Conservation (phyloP, 30 jellyfish, hydroid and myxozoan genomes). For the Clytia hemisphaerica region DNA sequence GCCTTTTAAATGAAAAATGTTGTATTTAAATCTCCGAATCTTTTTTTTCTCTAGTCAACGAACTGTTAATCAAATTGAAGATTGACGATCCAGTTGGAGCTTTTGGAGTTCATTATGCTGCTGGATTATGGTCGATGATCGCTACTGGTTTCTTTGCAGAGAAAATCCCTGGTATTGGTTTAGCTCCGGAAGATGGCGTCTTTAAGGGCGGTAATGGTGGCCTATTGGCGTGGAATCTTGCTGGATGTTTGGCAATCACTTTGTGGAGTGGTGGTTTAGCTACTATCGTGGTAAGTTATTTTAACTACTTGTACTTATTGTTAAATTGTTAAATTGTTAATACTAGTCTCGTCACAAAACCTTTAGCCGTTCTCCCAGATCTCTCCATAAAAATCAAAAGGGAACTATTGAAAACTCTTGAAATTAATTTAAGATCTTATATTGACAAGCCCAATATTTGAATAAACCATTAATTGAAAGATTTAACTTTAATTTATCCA, state of each 20-base stretch:
- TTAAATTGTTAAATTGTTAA: too few species aligned
- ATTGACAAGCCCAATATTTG: too few species aligned
- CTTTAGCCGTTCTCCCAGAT: too few species aligned
- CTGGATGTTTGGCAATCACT: constrained; percentile 42
- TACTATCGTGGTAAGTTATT: constrained; percentile 47
- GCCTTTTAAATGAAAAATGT: background rate
- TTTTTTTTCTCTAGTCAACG: background rate
- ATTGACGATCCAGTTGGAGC: constrained; percentile 97
- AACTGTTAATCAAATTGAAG: background rate
- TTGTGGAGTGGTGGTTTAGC: constrained; percentile 59
- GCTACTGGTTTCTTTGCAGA: constrained; percentile 85
- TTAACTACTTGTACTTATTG: too few species aligned
- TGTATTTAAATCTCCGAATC: background rate
- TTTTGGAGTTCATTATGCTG: constrained; percentile 60
- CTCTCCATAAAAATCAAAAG: too few species aligned
- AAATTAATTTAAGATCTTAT: too few species aligned
- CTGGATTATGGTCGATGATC: constrained; percentile 81
- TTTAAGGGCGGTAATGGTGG: constrained; percentile 51
- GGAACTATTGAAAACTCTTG: too few species aligned
- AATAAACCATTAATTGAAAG: too few species aligned
- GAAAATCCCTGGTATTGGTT: constrained; percentile 18
- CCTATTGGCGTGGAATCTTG: constrained; percentile 40
- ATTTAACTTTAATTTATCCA: too few species aligned
- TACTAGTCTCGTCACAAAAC: too few species aligned
- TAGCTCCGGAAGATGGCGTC: constrained; percentile 24